phyloP scores from a whole-genome alignment of 2,888 invertebrate genomes.

The Lucinisca nassula region DNA sequence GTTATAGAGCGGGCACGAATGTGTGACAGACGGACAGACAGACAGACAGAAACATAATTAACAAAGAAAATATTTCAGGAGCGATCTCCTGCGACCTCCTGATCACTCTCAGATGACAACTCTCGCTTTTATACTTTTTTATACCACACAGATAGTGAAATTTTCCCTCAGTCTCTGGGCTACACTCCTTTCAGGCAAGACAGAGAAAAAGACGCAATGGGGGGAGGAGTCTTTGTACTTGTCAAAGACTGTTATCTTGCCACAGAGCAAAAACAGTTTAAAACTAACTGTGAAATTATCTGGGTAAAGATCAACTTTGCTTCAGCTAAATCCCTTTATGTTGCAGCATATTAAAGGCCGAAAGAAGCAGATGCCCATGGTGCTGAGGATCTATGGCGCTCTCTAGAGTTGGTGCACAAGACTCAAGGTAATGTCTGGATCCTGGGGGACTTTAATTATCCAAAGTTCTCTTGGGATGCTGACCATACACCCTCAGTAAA shows the following conservation, averaged over 20 bases:
- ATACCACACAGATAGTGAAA: constrained; percentile 14
- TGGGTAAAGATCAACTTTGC: constrained; percentile 17
- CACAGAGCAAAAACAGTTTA: constrained; percentile 23
- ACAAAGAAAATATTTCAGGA: too few species aligned
- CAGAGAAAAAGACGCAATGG: background rate
- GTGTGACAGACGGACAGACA: too few species aligned
- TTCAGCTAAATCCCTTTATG: constrained; percentile 14
- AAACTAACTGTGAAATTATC: constrained; percentile 33
- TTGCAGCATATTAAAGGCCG: constrained; percentile 27
- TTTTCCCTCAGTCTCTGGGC: constrained; percentile 12
- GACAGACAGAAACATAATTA: too few species aligned
- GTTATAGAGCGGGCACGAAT: too few species aligned
- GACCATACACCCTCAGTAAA: background rate
- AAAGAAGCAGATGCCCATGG: too few species aligned
- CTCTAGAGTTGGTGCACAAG: background rate
- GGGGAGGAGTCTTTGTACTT: too few species aligned
- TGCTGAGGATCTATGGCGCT: constrained; percentile 23
- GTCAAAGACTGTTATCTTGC: constrained; percentile 6
- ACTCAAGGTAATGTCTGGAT: constrained; percentile 28
- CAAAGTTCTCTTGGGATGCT: constrained; percentile 27
- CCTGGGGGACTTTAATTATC: constrained; percentile 21
- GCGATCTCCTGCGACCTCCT: too few species aligned
- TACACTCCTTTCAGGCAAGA: constrained; percentile 23
- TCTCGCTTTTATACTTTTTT: too few species aligned
- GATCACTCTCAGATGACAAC: too few species aligned